These are phyloP conservation scores for Apodemia zela DNA, from an alignment of 2,888 invertebrate species.

Conservation along the genomic window DNA sequence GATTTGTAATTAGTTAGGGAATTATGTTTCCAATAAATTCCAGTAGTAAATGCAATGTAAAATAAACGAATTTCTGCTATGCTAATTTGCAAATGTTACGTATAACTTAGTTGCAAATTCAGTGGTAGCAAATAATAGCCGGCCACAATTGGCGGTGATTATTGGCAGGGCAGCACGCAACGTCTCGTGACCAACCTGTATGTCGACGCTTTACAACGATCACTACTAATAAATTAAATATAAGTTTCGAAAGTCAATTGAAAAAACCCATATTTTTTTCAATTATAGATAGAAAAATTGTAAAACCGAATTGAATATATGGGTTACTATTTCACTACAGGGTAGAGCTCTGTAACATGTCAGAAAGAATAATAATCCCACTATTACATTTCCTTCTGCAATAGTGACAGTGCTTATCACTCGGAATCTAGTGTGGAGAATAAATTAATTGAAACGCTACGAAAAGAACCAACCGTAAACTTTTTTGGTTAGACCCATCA, in stretches of 20 bases:
- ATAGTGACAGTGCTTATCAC: no score
- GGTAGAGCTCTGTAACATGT: no score
- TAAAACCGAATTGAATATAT: not conserved
- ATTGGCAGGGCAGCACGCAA: slow-evolving; percentile 71
- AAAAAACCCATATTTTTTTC: not conserved
- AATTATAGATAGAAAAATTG: no score
- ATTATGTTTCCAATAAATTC: not conserved
- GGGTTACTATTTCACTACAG: no score
- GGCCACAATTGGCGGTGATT: slow-evolving; percentile 51
- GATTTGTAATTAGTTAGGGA: no score
- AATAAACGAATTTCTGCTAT: not conserved
- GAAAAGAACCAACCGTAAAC: no score
- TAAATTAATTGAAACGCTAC: no score
- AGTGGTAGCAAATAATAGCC: slow-evolving; percentile 50
- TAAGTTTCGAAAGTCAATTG: not conserved
- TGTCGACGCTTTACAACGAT: slow-evolving; percentile 34
- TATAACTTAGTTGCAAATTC: slow-evolving; percentile 43
- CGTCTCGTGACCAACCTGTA: slow-evolving; percentile 52
- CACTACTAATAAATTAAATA: slow-evolving; percentile 53
- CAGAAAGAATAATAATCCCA: no score
- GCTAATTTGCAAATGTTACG: slow-evolving; percentile 19
- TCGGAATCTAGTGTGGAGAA: no score
- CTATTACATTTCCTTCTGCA: no score
- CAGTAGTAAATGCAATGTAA: not conserved
- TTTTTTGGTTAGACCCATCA: no score